These are phyloP conservation scores for Acrobasis suavella DNA, from an alignment of 2,888 invertebrate genomes.

Conservation along the genomic window DNA sequence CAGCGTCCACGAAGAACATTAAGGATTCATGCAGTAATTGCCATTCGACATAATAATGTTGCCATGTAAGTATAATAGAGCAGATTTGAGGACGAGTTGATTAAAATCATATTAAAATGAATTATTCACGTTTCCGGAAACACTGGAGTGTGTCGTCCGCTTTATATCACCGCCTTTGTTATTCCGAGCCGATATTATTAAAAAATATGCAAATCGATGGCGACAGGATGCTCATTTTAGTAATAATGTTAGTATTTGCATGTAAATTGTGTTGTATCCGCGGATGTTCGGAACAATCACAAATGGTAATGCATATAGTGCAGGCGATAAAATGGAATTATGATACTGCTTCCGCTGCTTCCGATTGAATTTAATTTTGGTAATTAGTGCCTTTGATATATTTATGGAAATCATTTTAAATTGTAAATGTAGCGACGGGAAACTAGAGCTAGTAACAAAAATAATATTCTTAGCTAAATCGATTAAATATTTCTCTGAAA, in stretches of 20 bases:
- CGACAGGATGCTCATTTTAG: conserved; percentile 78
- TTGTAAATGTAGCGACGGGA: too few relatives aligned
- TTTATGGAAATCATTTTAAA: too few relatives aligned
- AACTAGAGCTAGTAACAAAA: too few relatives aligned
- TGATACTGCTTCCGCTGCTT: conserved; percentile 38
- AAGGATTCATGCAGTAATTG: too few relatives aligned
- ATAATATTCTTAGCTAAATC: too few relatives aligned
- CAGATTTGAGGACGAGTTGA: conserved; percentile 66
- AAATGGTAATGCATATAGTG: conserved; percentile 68
- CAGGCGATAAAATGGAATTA: conserved; percentile 45
- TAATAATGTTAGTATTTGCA: conserved; percentile 76
- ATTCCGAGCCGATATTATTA: conserved; percentile 73
- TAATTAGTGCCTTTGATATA: background rate
- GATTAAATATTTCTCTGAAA: too few relatives aligned
- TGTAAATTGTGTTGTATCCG: conserved; percentile 74
- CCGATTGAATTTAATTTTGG: background rate
- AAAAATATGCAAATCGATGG: conserved; percentile 82
- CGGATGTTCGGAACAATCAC: conserved; percentile 66
- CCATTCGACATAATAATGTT: conserved; percentile 31
- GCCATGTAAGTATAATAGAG: conserved; percentile 61
- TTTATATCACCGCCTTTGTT: conserved; percentile 70
- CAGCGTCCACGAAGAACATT: too few relatives aligned
- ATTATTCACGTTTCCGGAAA: conserved; percentile 74
- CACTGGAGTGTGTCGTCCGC: conserved; percentile 63
- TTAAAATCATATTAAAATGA: conserved; percentile 63